Evolutionary conservation across 1,140 invertebrate genomes (phyloP).

Genomic region (Arion vulgaris): DNA sequence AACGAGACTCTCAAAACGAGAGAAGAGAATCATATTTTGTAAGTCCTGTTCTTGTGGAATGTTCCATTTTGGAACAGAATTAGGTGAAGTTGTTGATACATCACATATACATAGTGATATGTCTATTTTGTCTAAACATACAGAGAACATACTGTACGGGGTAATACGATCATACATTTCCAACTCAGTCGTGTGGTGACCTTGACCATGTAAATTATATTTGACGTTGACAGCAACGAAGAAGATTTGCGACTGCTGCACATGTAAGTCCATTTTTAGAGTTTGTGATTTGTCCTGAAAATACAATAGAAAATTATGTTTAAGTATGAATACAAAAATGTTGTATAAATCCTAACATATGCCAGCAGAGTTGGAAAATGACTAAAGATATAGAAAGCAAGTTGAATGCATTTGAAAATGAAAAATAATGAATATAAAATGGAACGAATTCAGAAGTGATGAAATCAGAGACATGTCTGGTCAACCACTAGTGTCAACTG

Average conservation of each 20-base stretch:
- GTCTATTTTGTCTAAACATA: slow-evolving; percentile 55
- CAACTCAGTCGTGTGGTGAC: slow-evolving; percentile 27
- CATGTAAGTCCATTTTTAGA: slow-evolving; percentile 54
- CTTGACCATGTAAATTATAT: neutral
- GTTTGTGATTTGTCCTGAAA: slow-evolving; percentile 44
- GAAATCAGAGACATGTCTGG: too few species aligned
- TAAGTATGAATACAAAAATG: neutral
- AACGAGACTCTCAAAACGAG: slow-evolving; percentile 7
- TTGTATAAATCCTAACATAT: too few species aligned
- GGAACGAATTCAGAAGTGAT: too few species aligned
- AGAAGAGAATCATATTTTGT: neutral
- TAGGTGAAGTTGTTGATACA: neutral
- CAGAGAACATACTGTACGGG: slow-evolving; percentile 50
- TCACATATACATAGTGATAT: slow-evolving; percentile 58
- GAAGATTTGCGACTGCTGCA: slow-evolving; percentile 51
- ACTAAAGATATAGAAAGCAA: too few species aligned
- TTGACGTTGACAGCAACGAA: slow-evolving; percentile 46
- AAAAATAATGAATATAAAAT: too few species aligned
- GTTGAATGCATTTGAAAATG: too few species aligned
- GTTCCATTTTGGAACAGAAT: neutral
- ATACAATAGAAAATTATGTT: neutral
- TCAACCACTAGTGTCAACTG: too few species aligned
- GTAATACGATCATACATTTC: slow-evolving; percentile 54
- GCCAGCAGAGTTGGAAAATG: too few species aligned
- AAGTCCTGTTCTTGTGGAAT: neutral